These are phyloP conservation scores for Lonchura striata DNA, from an alignment of 2,113 vertebrate genomes.

Conservation along the genomic window DNA sequence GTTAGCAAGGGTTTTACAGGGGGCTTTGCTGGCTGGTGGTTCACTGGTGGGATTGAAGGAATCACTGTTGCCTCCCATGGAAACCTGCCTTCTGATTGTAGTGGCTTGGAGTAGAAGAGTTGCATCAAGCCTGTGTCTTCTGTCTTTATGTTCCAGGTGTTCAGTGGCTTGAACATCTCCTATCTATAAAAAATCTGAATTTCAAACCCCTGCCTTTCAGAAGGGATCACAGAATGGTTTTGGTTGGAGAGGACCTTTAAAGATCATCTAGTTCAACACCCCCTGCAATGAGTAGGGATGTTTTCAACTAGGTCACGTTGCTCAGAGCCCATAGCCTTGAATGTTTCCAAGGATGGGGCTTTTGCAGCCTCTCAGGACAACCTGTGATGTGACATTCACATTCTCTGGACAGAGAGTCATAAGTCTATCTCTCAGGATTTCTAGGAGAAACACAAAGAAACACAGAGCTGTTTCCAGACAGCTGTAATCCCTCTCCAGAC, in stretches of 20 bases:
- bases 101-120: neutral
- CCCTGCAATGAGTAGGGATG: neutral
- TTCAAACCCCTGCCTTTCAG: neutral
- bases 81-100: neutral
- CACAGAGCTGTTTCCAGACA: neutral
- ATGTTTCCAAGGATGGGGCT: neutral
- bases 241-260: neutral
- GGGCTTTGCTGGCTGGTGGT: neutral
- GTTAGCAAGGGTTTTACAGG: neutral
- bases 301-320: neutral
- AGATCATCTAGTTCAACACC: neutral
- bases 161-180: neutral
- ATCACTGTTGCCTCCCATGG: neutral
- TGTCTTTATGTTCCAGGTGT: neutral
- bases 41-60: neutral
- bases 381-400: neutral
- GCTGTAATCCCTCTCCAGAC: slow-evolving; percentile 20
- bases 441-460: too few species aligned
- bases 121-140: neutral
- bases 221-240: neutral
- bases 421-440: too few species aligned
- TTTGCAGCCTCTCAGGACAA: neutral
- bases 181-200: neutral
- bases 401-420: too few species aligned
- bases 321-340: neutral